Conservation (phyloP, 1,140 invertebrate species). For the Ganaspis sp. region DNA sequence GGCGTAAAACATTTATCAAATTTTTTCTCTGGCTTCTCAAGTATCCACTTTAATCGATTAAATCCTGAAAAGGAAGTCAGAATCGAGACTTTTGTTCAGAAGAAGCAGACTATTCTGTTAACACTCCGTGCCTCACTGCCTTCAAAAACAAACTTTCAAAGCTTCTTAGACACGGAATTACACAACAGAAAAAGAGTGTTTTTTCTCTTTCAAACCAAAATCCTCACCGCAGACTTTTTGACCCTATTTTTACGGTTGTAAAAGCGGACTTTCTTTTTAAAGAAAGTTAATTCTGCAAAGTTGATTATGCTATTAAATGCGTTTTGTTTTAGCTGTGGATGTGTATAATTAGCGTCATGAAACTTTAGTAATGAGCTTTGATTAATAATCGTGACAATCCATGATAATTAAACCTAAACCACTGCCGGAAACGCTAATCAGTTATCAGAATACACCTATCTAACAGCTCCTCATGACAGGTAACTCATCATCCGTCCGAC, state of each 20-base stretch:
- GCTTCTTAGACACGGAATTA: not conserved
- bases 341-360: constrained; percentile 5
- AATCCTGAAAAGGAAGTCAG: constrained; percentile 1
- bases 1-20: not conserved
- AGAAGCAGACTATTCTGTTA: not conserved
- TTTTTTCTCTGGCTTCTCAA: not conserved
- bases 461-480: constrained; percentile 24
- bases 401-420: constrained; percentile 25
- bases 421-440: constrained; percentile 18
- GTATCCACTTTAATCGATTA: constrained; percentile 16
- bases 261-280: constrained; percentile 6
- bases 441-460: constrained; percentile 4
- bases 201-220: constrained; percentile 1
- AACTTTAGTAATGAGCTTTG: not conserved
- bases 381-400: constrained; percentile 5
- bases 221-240: not conserved
- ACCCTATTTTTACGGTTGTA: not conserved
- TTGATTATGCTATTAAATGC: not conserved
- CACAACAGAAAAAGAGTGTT: not conserved
- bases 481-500: constrained; percentile 6
- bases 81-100: constrained; percentile 1
- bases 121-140: constrained; percentile 2
- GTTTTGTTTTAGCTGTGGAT: not conserved
- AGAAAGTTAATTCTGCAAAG: not conserved
- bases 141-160: constrained; percentile 19